These are phyloP conservation scores for Pseudachorutes palmiensis DNA, from an alignment of 1,140 invertebrate genomes.

Conservation along the genomic window DNA sequence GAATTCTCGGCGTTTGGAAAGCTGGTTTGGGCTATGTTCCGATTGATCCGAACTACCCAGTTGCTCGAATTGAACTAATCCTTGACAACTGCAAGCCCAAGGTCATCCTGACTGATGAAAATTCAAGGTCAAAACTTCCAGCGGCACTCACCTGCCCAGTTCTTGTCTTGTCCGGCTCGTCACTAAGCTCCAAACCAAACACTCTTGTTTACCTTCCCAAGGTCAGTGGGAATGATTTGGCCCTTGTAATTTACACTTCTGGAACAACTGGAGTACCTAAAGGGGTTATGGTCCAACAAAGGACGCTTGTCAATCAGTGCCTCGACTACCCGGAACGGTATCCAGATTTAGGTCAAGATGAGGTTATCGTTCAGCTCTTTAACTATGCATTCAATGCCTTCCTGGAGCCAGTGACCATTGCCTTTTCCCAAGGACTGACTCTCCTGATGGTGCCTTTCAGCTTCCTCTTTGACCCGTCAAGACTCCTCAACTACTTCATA, in stretches of 20 bases:
- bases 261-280: constrained; percentile 21
- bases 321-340: neutral
- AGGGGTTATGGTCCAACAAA: constrained; percentile 17
- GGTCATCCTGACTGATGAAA: neutral
- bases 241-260: constrained; percentile 24
- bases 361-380: neutral
- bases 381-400: constrained; percentile 1
- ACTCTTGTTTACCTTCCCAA: neutral
- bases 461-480: neutral
- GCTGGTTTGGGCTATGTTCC: neutral
- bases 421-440: neutral
- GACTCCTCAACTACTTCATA: neutral
- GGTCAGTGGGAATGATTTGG: neutral
- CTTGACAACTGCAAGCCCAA: too few relatives aligned
- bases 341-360: neutral
- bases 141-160: too few relatives aligned
- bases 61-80: neutral
- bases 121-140: neutral
- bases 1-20: neutral
- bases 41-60: neutral
- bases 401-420: neutral
- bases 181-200: too few relatives aligned
- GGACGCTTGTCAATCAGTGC: neutral
- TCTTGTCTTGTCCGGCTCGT: too few relatives aligned
- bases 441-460: neutral